Base-by-base conservation (phyloP, 2,888 invertebrate species). In the Eremobia ochroleuca region DNA sequence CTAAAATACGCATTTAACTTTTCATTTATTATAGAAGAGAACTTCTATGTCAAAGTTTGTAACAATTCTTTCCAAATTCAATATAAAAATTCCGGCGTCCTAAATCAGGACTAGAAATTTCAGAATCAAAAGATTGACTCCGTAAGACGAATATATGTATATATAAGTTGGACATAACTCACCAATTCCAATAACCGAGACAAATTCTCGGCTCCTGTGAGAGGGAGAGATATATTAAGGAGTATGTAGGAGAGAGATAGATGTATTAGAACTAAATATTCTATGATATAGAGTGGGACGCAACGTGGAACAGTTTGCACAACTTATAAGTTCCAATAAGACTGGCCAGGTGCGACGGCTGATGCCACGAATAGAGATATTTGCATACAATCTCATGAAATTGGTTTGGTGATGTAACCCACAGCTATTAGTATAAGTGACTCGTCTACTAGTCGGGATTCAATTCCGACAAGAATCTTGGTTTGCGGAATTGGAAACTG, bases 241-340 rank as follows among this genome's bases (percentile, higher is more conserved):
- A 88, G 85, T 88, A 88, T 88, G 76, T 34, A 28, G 89, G 91
- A 93, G 87, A 86, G 91, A 91, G 93, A 94, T 79, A 88, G 89
- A 86, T 87, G 88, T 90, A 90, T 87, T 86, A 81, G 85, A 92
- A 90, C 91, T 91, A 92, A 92, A 88, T 88, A 87, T 88, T 82
- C 70, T 82, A 88, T 92, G 91, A 92, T 91, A 91, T 90, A 92
- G 91, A 88, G 90, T 86, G 83, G 71, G 88, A 87, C 89, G 88
- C 79, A 81, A 88, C 85, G 87, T 86, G 89, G 87, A 91, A 90
- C 93, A 95, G 94, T 96, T 95, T 94, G 95, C 94, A 93, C 94
- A 96, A 96, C 95, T 96, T 97, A 96, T 96, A 96, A 96, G 95
- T 95, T 94, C 70, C 96, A 97, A 96, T 96, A 96, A 96, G 93